Evolutionary conservation across 2,113 vertebrate genomes (phyloP), one percentile per base, ranked within the genome.

Genomic region (Ursus arctos): DNA sequence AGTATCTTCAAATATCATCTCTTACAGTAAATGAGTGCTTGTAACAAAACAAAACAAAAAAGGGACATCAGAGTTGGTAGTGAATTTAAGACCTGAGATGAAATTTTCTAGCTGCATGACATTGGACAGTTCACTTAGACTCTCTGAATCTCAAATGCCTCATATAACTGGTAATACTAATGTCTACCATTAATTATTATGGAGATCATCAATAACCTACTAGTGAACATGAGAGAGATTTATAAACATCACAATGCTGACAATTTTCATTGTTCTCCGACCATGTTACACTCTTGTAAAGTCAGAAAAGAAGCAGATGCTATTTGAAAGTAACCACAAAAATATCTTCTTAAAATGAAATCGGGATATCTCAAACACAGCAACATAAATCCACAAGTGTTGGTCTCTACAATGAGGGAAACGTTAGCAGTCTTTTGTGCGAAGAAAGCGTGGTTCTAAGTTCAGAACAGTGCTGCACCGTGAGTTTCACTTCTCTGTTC

Each of bases 361-460:
- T 84, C 31, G 51, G 63, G 61, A 89, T 94, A 87, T 88, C 71
- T 61, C 67, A 85, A 76, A 84, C 33, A 43, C 3, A 76, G 76
- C 28, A 57, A 53, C 28, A 63, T 91, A 84, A 87, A 95, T 59
- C 61, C 28, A 55, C 63, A 89, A 87, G 65, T 87, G 36, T 92
- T 94, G 91, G 90, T 85, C 74, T 87, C 14, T 65, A 59, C 22
- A 91, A 82, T 21, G 57, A 97, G n/a, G 28, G 71, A 92, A 96
- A 71, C 57, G 92, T 55, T 57, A 65, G 86, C 26, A 94, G 13
- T 49, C 1, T 26, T 95, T 81, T n/a, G 10, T 76, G 84, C 59
- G 95, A 85, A 91, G 33, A 79, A 69, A 40, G 55, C 57, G 26
- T 97, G 59, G 69, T 94, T 83, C 14, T 19, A 91, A 90, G 65